A percentile compares a stretch with the other conserved stretches of the same genome.
phyloP scores from a whole-genome alignment of 2,113 vertebrate genomes.

The Cyphomyrus plagiostoma region DNA sequence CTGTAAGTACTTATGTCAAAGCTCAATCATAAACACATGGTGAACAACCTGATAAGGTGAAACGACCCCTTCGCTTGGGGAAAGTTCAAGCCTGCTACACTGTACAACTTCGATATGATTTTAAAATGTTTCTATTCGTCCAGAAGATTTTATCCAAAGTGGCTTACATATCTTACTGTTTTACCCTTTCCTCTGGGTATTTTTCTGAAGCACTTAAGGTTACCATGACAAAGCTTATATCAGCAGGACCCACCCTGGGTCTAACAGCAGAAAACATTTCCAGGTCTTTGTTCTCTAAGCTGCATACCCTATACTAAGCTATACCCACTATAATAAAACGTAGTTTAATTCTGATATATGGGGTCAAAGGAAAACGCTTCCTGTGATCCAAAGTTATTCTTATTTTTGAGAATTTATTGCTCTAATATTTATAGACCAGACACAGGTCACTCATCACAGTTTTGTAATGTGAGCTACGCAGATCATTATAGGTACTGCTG shows the following conservation, averaged over 20 bases:
- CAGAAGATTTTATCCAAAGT: not conserved
- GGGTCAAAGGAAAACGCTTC: not conserved
- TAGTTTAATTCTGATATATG: not conserved
- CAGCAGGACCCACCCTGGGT: not conserved
- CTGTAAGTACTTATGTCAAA: slow-evolving; percentile 16
- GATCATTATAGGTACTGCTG: not conserved
- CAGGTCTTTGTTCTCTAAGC: not conserved
- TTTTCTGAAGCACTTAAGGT: not conserved
- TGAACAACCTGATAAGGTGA: not conserved
- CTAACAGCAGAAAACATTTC: not conserved
- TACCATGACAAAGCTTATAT: not conserved
- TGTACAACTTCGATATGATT: not conserved
- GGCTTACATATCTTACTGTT: not conserved
- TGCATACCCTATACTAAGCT: not conserved
- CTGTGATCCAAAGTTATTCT: not conserved
- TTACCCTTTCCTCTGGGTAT: not conserved
- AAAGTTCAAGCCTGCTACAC: not conserved
- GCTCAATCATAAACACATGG: slow-evolving; percentile 17
- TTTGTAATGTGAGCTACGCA: not conserved
- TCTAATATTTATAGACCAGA: not conserved
- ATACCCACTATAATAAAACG: not conserved
- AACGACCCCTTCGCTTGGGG: not conserved
- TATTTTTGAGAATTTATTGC: not conserved
- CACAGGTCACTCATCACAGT: not conserved
- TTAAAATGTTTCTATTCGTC: not conserved